phyloP scores from a whole-genome alignment of 1,140 invertebrate genomes.

The Drosophila ercepeae region DNA sequence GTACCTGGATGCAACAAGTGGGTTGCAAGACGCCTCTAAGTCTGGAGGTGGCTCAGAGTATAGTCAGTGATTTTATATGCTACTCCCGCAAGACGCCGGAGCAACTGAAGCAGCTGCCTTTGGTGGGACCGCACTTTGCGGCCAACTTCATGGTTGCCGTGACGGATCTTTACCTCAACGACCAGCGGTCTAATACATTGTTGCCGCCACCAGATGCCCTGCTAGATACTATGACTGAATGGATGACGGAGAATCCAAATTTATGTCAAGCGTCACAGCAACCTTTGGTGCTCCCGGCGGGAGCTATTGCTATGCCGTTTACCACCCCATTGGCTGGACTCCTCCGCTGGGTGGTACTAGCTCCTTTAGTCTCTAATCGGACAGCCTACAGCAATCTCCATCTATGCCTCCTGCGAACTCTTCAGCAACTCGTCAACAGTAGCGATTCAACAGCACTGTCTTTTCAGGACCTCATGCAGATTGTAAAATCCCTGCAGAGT shows the following conservation, averaged over 20 bases:
- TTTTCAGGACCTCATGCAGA: slow-evolving; percentile 85
- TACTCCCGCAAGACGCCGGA: slow-evolving; percentile 87
- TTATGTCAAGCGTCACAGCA: slow-evolving; percentile 89
- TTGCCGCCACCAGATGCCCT: slow-evolving; percentile 86
- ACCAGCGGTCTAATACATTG: slow-evolving; percentile 73
- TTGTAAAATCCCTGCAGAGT: slow-evolving; percentile 84
- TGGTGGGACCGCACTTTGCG: slow-evolving; percentile 88
- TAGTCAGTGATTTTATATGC: slow-evolving; percentile 92
- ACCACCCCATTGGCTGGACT: slow-evolving; percentile 92
- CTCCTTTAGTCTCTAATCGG: slow-evolving; percentile 85
- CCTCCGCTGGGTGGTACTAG: slow-evolving; percentile 88
- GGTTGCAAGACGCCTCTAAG: slow-evolving; percentile 90
- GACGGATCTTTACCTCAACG: slow-evolving; percentile 89
- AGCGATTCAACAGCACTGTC: slow-evolving; percentile 85
- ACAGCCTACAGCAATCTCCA: slow-evolving; percentile 86
- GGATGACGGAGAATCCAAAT: slow-evolving; percentile 88
- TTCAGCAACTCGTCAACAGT: slow-evolving; percentile 85
- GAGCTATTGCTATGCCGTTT: slow-evolving; percentile 92
- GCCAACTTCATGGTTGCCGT: slow-evolving; percentile 92
- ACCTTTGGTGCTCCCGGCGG: slow-evolving; percentile 88
- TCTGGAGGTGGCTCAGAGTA: slow-evolving; percentile 88
- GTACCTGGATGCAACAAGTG: slow-evolving; percentile 93
- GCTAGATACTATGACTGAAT: slow-evolving; percentile 87
- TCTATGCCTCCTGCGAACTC: slow-evolving; percentile 87
- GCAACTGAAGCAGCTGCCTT: slow-evolving; percentile 88